Percentiles rank a stretch among this genome's conserved stretches.
Evolutionary conservation across 2,797 vertebrate species (phyloP).

Genomic region (Acipenser oxyrinchus): DNA sequence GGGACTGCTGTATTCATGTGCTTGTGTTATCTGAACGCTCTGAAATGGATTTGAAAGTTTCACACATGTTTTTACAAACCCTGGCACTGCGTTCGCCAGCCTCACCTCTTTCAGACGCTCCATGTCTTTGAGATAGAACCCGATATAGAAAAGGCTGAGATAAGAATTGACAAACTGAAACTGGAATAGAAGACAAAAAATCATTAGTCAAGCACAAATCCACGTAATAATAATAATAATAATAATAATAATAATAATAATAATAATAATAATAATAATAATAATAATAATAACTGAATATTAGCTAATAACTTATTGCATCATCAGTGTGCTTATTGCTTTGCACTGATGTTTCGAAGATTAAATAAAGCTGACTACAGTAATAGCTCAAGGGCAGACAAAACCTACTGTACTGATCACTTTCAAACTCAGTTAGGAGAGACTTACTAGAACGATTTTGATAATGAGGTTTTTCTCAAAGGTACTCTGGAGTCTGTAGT

Average conservation of each 20-base stretch:
- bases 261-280: too few species aligned
- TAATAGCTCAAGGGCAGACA: too few species aligned
- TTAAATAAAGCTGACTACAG: too few species aligned
- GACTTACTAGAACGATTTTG: conserved; percentile 95
- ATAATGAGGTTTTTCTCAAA: conserved; percentile 98
- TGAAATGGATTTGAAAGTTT: background rate
- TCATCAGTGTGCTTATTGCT: too few species aligned
- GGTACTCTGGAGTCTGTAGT: conserved; percentile 96
- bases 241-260: too few species aligned
- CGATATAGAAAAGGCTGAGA: conserved; percentile 98
- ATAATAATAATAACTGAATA: too few species aligned
- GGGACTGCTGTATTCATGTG: background rate
- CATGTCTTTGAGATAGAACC: conserved; percentile 99
- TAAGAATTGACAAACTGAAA: conserved; percentile 99
- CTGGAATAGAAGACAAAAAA: conserved; percentile 43
- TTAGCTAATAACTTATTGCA: too few species aligned
- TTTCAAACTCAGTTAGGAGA: background rate
- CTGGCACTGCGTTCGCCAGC: background rate
- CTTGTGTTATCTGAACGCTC: too few species aligned
- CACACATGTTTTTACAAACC: background rate
- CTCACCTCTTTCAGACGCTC: conserved; percentile 94
- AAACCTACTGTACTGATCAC: too few species aligned
- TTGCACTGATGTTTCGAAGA: too few species aligned
- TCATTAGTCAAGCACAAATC: too few species aligned
- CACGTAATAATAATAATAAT: background rate